Evolutionary conservation across 2,797 vertebrate genomes (phyloP).

Genomic region (Ataeniobius toweri): DNA sequence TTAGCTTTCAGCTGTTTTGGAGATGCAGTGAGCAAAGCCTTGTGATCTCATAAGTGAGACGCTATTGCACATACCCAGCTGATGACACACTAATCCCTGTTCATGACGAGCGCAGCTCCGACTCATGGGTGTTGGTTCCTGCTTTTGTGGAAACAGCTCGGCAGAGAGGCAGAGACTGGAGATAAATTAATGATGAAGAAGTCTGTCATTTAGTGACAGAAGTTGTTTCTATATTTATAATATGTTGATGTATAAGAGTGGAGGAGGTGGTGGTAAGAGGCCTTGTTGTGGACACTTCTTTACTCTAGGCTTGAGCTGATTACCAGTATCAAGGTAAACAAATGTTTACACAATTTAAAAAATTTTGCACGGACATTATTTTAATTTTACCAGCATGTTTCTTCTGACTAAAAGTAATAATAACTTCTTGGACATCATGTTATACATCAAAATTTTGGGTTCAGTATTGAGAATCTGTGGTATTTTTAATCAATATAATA

Average conservation of each 20-base stretch:
- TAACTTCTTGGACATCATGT: no score
- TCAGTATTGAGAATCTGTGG: background rate
- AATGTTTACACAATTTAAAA: no score
- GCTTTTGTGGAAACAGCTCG: conserved; percentile 48
- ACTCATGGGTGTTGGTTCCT: conserved; percentile 72
- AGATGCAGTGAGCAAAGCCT: conserved; percentile 69
- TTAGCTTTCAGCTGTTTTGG: conserved; percentile 66
- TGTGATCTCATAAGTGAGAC: conserved; percentile 79
- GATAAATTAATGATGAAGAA: conserved; percentile 42
- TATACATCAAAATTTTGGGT: background rate
- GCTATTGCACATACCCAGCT: conserved; percentile 72
- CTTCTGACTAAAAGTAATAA: background rate
- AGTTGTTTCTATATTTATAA: conserved; percentile 29
- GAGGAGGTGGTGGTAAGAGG: conserved; percentile 24
- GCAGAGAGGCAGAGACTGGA: conserved; percentile 34
- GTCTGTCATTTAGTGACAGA: conserved; percentile 54
- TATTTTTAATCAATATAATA: background rate
- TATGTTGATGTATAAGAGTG: conserved; percentile 40
- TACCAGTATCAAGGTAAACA: no score
- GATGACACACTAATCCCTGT: conserved; percentile 76
- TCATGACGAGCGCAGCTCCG: conserved; percentile 59
- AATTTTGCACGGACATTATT: no score
- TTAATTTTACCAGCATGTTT: background rate
- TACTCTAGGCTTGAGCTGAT: background rate
- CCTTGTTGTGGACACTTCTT: conserved; percentile 9